Conservation (phyloP, 2,797 vertebrate genomes). For the Gadopsis marmoratus region DNA sequence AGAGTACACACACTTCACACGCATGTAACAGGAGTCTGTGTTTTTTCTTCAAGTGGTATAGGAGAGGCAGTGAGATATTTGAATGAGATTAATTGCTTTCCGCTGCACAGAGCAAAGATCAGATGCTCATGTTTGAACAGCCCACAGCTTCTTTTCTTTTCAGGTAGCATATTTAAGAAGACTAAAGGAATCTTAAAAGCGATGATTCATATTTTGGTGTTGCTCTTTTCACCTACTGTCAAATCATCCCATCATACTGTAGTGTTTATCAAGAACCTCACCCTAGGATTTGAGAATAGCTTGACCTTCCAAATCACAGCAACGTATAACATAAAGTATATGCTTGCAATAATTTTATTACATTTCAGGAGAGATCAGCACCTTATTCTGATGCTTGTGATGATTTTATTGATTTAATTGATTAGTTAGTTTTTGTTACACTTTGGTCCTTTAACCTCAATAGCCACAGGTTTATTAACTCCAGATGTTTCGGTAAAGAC, state of each 20-base stretch:
- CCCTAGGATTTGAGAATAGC: background rate
- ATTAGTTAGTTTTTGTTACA: background rate
- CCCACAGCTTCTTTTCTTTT: conserved; percentile 14
- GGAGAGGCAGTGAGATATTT: conserved; percentile 49
- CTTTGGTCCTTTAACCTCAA: background rate
- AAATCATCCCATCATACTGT: background rate
- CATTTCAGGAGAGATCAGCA: background rate
- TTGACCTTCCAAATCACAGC: conserved; percentile 17
- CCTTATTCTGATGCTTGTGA: background rate
- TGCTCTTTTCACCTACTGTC: background rate
- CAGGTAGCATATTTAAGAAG: conserved; percentile 9
- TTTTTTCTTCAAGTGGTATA: conserved; percentile 22
- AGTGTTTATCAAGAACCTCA: background rate
- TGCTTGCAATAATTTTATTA: conserved; percentile 1
- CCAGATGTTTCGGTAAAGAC: background rate
- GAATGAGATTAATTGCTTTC: conserved; percentile 68
- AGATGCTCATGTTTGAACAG: conserved; percentile 44
- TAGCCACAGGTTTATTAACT: background rate
- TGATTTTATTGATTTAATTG: background rate
- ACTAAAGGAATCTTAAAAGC: background rate
- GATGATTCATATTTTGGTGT: conserved; percentile 9
- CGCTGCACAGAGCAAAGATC: conserved; percentile 54
- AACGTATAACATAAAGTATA: background rate
- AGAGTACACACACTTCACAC: conserved; percentile 57
- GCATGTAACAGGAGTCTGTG: conserved; percentile 35